Base-by-base conservation (phyloP, 2,888 invertebrate species). In the Scaptomyza reducta region DNA sequence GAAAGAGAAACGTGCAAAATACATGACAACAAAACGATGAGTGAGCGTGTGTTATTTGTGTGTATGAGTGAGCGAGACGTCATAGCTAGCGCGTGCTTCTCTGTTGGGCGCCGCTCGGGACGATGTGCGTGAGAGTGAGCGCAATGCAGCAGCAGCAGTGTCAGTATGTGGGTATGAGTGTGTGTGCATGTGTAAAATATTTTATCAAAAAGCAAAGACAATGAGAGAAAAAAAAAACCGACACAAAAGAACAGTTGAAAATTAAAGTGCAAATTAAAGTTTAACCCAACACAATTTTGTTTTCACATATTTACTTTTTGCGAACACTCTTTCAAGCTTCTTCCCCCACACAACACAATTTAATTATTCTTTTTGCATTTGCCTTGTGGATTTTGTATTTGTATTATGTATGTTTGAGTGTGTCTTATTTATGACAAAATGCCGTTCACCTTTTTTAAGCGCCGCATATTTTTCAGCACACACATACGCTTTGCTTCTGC, bases 381-480 rank as follows among this genome's bases (percentile, higher is more conserved):
- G 49, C 46, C 42, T 62, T 46, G 22, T 49, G 14, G 31, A 40
- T 62, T 27, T 13, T 45, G 27, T 45, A 35, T 53, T 35, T 38
- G 16, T 42, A 35, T 62, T 41, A 22, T 41, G 16, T 47, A 18
- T 53, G 38, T 50, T 22, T 54, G 18, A 56, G 27, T 49, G 5
- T 59, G 56, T 59, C 50, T 67, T 77, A 75, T 74, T 81, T 66
- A 73, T 72, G 77, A 87, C 78, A 84, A 84, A 84, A 77, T 87
- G 87, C 83, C 87, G 78, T 89, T 88, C 89, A 89, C 89, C 89
- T 88, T 89, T 85, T 89, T 89, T 81, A 89, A 89, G 78, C 89
- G 89, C 83, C 89, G 89, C 89, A 89, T 89, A 85, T 82, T 85
- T 83, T 85, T 85, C 88, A 84, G 83, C 86, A 85, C 79, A 82